These are phyloP conservation scores for Apamea crenata DNA, from an alignment of 2,888 invertebrate species.

Conservation along the genomic window DNA sequence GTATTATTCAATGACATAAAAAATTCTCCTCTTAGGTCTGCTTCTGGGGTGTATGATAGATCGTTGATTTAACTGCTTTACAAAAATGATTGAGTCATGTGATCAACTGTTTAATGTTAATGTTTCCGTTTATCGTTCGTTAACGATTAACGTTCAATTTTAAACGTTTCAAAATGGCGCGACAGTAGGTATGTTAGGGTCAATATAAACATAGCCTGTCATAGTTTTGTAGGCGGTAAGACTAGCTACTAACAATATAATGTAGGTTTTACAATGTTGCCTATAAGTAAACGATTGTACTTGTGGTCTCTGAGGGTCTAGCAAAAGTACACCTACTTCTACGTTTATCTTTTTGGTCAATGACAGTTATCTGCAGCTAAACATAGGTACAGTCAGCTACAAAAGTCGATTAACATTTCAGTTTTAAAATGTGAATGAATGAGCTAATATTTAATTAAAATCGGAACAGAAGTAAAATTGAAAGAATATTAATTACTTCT, in stretches of 20 bases:
- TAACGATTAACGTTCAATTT: no score
- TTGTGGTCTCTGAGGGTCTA: neutral
- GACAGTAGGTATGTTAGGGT: no score
- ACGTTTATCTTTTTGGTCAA: neutral
- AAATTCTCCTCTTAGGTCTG: neutral
- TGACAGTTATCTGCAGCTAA: neutral
- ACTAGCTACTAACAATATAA: neutral
- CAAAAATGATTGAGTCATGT: no score
- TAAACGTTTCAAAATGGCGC: no score
- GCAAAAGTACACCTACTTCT: neutral
- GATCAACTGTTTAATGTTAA: no score
- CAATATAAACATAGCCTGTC: neutral
- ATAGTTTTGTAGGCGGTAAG: slow-evolving; percentile 10
- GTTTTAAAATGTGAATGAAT: no score
- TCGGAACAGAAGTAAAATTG: no score
- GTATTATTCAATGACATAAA: neutral
- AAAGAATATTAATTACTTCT: no score
- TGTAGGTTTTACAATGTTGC: slow-evolving; percentile 8
- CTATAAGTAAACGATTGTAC: no score
- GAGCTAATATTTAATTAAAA: no score
- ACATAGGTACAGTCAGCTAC: neutral
- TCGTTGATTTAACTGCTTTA: slow-evolving; percentile 8
- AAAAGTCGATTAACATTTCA: neutral
- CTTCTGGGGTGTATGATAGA: neutral
- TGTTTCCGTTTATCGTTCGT: no score